Conservation (phyloP, 2,113 vertebrate genomes). For the Blennius ocellaris region DNA sequence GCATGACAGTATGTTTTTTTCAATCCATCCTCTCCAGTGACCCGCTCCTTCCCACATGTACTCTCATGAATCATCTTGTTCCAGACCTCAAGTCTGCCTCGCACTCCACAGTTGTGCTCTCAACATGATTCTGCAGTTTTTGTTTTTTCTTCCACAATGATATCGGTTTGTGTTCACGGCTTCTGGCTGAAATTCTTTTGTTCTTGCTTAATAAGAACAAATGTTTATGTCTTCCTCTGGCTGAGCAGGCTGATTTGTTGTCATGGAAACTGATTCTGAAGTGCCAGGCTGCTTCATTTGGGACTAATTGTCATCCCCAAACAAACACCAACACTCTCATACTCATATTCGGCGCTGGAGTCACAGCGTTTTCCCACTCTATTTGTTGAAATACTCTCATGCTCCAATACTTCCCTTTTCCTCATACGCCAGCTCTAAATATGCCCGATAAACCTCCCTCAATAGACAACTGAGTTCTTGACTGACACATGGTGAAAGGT, state of each 20-base stretch:
- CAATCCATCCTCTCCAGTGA: constrained; percentile 17
- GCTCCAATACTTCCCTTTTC: constrained; percentile 51
- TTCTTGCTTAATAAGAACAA: constrained; percentile 35
- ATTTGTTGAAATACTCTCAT: constrained; percentile 58
- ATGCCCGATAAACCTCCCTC: constrained; percentile 42
- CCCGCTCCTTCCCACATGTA: constrained; percentile 25
- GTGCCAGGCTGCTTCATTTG: constrained; percentile 50
- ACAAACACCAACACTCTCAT: constrained; percentile 42
- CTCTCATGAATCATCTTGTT: constrained; percentile 41
- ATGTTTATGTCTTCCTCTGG: constrained; percentile 32
- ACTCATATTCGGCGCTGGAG: constrained; percentile 24
- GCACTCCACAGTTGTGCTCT: neutral
- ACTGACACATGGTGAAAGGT: constrained; percentile 24
- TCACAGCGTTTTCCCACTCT: constrained; percentile 34
- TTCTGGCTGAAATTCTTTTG: constrained; percentile 41
- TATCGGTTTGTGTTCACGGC: constrained; percentile 31
- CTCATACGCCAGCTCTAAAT: constrained; percentile 22
- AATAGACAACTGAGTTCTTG: constrained; percentile 8
- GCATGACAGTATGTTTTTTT: constrained; percentile 29
- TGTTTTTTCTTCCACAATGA: constrained; percentile 31
- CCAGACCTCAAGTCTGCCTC: constrained; percentile 24
- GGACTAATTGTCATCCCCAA: constrained; percentile 63
- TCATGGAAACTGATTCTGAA: constrained; percentile 73
- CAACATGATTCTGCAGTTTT: constrained; percentile 46
- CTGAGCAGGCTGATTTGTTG: constrained; percentile 68